Evolutionary conservation across 1,140 invertebrate genomes (phyloP).

Genomic region (Bilobella aurantiaca): DNA sequence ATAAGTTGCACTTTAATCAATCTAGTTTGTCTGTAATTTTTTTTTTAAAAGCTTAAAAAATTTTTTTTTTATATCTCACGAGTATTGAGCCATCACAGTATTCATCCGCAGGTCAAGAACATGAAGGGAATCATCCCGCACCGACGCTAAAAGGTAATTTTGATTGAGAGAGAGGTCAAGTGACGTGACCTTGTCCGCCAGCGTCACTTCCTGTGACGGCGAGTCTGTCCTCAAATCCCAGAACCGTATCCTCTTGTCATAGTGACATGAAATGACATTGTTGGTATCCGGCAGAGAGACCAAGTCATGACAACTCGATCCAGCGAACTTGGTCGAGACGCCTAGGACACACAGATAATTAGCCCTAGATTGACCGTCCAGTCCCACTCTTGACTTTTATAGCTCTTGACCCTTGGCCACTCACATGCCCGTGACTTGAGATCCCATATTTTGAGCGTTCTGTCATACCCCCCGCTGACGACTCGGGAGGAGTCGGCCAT

Average conservation of each 20-base stretch:
- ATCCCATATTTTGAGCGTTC: constrained; percentile 96
- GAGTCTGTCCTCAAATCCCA: constrained; percentile 72
- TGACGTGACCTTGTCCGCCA: constrained; percentile 70
- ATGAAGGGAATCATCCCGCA: constrained; percentile 87
- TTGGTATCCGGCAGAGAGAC: constrained; percentile 81
- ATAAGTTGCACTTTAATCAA: not conserved
- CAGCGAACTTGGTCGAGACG: constrained; percentile 91
- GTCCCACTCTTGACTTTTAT: not conserved
- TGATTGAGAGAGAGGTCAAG: constrained; percentile 73
- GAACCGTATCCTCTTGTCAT: constrained; percentile 90
- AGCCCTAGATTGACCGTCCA: not conserved
- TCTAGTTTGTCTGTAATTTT: no score
- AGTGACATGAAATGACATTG: constrained; percentile 91
- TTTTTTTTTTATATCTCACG: constrained; percentile 49
- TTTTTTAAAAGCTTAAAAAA: not conserved
- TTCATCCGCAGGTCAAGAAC: constrained; percentile 89
- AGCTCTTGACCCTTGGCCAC: constrained; percentile 42
- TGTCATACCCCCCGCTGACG: constrained; percentile 73
- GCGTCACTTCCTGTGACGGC: constrained; percentile 40
- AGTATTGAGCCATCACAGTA: constrained; percentile 75
- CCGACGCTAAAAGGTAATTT: constrained; percentile 77
- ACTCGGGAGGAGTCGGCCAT: constrained; percentile 68
- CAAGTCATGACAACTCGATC: constrained; percentile 90
- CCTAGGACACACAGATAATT: constrained; percentile 46
- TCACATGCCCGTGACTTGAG: constrained; percentile 82